Evolutionary conservation across 2,797 vertebrate species (phyloP), one percentile per base, ranked within the genome.

Genomic region (Lithobates sylvaticus): DNA sequence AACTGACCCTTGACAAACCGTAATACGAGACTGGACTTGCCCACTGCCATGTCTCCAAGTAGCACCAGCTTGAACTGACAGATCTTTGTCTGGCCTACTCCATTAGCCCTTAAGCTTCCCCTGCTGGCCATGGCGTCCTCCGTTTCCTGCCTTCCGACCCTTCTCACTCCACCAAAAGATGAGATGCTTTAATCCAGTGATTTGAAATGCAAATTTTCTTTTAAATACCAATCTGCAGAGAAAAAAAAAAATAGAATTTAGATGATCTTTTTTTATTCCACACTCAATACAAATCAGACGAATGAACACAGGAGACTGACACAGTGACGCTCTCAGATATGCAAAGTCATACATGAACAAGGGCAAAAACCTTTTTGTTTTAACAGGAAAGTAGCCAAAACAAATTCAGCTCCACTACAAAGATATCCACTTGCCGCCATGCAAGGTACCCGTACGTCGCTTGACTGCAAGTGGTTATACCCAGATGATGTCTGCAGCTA

Each of bases 61-160:
- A 96, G 88, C 89, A 96, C 96, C 90, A 96, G 88, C 84, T 96
- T 96, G 89, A 96, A 96, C 92, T 96, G 96, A 91, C 96, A 96
- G 89, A 96, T 96, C 92, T 96, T 96, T 88, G 96, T 96, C 89
- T 96, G 96, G 0, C 94, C 93, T 10, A 96, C 89, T 44, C 95
- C 94, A 67, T 96, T 96, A 90, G 94, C 90, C 94, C 93, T 89
- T 86, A 92, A 90, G 86, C 93, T 95, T 83, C 80, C 88, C 92
- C 96, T 94, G 88, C 71, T 90, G 81, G 90, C 89, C 90, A 91
- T 91, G 74, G 71, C 70, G 65, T 67, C 67, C 54, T 61, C 15
- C 3, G 58, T 50, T 42, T 86, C 64, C 36, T 15, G 67, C 39
- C 18, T 21, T 64, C 5, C 12, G 50, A 29, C 69, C 23, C 29